Base-by-base conservation (phyloP, 2,888 invertebrate genomes). In the Ennomos quercinarius region DNA sequence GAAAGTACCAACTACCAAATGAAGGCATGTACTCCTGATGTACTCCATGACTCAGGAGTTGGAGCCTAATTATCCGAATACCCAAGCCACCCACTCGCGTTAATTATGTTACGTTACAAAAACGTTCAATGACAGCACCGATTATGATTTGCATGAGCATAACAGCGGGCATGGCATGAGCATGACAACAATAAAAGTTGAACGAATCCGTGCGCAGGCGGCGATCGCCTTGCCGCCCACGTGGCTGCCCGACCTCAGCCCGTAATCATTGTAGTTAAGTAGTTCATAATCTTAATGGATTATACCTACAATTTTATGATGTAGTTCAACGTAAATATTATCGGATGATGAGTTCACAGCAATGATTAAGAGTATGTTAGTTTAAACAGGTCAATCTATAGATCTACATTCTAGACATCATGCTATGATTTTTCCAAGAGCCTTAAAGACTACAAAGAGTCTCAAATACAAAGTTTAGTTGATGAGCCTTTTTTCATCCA, bases 141-240 rank as follows among this genome's bases (percentile, higher is more conserved):
- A 76, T 77, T 77, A 78, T 80, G 72, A 85, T 87, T 87, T 83
- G 83, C 85, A 86, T 86, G 76, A 48, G 75, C 80, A 74, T 75
- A 77, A 74, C 72, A 78, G 73, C 73, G 35, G 50, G 43, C 42
- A 43, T 46, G 76, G 74, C 73, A 71, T 73, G 71, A 69, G 64
- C 57, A 45, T 59, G 53, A 54, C 49, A 51, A 51, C 45, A 39
- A 60, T 58, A 68, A 67, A 61, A 63, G 57, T 64, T 53, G 59
- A 53, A 60, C 59, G 55, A 47, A 55, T 53, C 48, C 34, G 34
- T 51, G 64, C 58, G 66, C 61, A 60, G 64, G 62, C 58, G 57
- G 46, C 45, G 57, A 27, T 44, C 55, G 48, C 58, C 65, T 49
- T 46, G 61, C 17, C 64, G 61, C 67, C 64, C 67, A 64, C 67